Conservation (phyloP, 2,113 vertebrate species). For the Lampris megalopsis region DNA sequence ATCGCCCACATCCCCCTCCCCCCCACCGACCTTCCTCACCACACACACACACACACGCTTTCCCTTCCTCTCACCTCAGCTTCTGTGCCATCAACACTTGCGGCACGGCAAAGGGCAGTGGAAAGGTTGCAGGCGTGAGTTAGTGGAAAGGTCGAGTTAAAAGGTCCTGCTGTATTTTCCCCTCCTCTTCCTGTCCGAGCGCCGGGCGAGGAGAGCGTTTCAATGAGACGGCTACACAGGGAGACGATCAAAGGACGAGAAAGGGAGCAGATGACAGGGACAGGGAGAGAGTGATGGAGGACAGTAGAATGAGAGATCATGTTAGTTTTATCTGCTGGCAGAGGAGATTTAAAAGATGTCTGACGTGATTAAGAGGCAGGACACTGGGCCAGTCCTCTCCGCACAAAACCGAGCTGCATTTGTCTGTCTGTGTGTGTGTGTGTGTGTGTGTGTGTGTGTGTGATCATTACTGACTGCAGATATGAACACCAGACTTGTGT, state of each 20-base stretch:
- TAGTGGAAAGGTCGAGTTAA: conserved; percentile 81
- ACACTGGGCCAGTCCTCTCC: conserved; percentile 10
- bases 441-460: too few relatives aligned
- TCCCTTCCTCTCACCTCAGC: conserved; percentile 47
- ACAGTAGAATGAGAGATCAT: conserved; percentile 48
- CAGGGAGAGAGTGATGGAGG: conserved; percentile 37
- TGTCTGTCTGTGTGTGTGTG: too few relatives aligned
- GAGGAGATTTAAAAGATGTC: conserved; percentile 68
- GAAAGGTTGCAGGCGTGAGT: conserved; percentile 81
- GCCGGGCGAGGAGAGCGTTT: conserved; percentile 61
- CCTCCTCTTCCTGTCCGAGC: conserved; percentile 44
- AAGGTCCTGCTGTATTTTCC: conserved; percentile 76
- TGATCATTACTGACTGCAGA: too few relatives aligned
- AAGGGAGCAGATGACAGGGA: conserved; percentile 7
- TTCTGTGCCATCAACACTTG: conserved; percentile 80
- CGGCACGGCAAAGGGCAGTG: conserved; percentile 78
- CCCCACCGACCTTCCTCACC: not conserved
- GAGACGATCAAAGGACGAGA: conserved; percentile 1
- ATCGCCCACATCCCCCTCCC: conserved; percentile 12
- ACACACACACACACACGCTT: conserved; percentile 12
- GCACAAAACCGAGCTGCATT: too few relatives aligned
- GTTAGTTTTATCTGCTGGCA: conserved; percentile 68
- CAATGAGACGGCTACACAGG: conserved; percentile 41
- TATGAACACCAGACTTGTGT: too few relatives aligned
- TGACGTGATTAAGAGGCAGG: conserved; percentile 57